phyloP scores from a whole-genome alignment of 2,888 invertebrate species.

The Druceiella hillmani region DNA sequence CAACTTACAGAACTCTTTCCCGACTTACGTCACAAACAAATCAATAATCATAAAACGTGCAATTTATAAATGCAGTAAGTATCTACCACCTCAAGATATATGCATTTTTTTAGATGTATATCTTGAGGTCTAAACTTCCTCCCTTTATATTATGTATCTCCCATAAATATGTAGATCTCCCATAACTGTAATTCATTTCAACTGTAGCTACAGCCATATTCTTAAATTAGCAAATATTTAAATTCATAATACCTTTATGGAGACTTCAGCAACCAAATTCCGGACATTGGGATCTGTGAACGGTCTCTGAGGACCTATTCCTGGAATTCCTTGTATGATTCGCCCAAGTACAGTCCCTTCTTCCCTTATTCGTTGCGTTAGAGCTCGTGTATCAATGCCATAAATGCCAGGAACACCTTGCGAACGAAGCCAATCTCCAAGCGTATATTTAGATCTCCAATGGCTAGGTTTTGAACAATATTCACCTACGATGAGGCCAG shows the following conservation, averaged over 20 bases:
- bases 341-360: conserved; percentile 78
- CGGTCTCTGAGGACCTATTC: conserved; percentile 34
- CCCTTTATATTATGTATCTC: too few species aligned
- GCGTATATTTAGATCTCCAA: conserved; percentile 76
- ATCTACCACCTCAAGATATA: too few species aligned
- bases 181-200: too few species aligned
- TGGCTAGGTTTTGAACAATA: conserved; percentile 83
- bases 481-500: conserved; percentile 89
- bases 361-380: conserved; percentile 88
- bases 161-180: too few species aligned
- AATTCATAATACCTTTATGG: conserved; percentile 73
- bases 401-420: conserved; percentile 81
- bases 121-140: too few species aligned
- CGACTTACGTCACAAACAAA: too few species aligned
- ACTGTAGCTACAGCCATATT: too few species aligned
- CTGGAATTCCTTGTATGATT: conserved; percentile 54
- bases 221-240: too few species aligned
- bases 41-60: too few species aligned
- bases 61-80: too few species aligned
- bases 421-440: conserved; percentile 79
- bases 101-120: too few species aligned
- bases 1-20: too few species aligned
- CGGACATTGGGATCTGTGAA: conserved; percentile 74
- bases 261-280: conserved; percentile 91
- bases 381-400: conserved; percentile 87